Evolutionary conservation across 2,113 vertebrate genomes (phyloP).

Genomic region (Dasyprocta punctata): DNA sequence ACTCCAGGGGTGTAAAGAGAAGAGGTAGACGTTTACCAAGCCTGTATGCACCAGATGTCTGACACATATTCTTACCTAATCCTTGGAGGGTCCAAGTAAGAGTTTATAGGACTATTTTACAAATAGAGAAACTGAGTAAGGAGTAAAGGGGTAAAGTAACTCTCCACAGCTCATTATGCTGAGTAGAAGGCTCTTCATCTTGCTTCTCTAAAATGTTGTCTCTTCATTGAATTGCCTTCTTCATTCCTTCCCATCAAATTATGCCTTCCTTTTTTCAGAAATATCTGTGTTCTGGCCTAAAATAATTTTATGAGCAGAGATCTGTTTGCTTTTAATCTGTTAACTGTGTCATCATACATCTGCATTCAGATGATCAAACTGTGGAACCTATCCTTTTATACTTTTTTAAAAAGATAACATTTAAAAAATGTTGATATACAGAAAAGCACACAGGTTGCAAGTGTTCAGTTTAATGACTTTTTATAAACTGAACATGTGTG

Average conservation of each 20-base stretch:
- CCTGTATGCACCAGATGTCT: background rate
- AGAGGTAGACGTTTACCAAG: background rate
- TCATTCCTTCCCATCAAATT: background rate
- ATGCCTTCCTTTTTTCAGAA: slow-evolving; percentile 23
- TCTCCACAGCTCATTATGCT: background rate
- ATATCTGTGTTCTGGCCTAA: background rate
- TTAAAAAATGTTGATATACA: background rate
- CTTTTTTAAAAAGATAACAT: background rate
- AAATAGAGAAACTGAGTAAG: background rate
- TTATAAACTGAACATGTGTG: background rate
- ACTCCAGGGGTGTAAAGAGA: background rate
- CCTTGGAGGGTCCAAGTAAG: background rate
- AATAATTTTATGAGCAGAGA: background rate
- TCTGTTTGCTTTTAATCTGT: background rate
- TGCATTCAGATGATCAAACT: slow-evolving; percentile 10
- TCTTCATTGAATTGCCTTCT: background rate
- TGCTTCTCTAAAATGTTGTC: background rate
- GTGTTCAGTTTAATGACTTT: slow-evolving; percentile 16
- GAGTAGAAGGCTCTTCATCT: background rate
- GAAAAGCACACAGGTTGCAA: background rate
- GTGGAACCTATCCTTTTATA: background rate
- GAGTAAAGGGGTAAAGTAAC: background rate
- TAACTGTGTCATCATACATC: background rate
- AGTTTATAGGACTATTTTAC: background rate
- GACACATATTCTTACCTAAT: background rate